Evolutionary conservation across 1,140 invertebrate genomes (phyloP).

Genomic region (Camponotus vicinus): DNA sequence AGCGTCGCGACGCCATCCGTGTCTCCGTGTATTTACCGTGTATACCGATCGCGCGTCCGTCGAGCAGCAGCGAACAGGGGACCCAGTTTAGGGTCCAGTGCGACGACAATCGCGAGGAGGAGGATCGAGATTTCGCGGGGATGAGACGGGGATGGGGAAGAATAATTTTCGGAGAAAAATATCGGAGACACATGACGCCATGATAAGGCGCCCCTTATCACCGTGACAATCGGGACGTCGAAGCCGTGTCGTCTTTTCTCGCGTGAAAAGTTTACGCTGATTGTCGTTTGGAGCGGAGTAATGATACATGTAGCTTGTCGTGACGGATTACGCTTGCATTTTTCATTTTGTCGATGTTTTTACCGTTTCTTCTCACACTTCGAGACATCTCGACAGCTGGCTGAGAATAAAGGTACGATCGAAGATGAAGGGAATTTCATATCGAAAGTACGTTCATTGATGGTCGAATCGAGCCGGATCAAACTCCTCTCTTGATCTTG

Average conservation of each 20-base stretch:
- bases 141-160: neutral
- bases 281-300: neutral
- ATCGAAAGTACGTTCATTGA: slow-evolving; percentile 6
- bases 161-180: slow-evolving; percentile 8
- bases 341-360: slow-evolving; percentile 41
- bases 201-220: slow-evolving; percentile 49
- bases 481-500: slow-evolving; percentile 13
- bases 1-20: slow-evolving; percentile 76
- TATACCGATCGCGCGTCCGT: slow-evolving; percentile 47
- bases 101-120: slow-evolving; percentile 2
- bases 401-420: slow-evolving; percentile 18
- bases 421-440: slow-evolving; percentile 36
- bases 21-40: neutral
- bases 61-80: slow-evolving; percentile 37
- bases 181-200: slow-evolving; percentile 50
- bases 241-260: slow-evolving; percentile 24
- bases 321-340: slow-evolving; percentile 11
- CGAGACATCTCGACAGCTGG: slow-evolving; percentile 4
- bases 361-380: slow-evolving; percentile 22
- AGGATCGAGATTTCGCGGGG: neutral
- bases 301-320: slow-evolving; percentile 2
- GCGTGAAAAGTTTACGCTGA: slow-evolving; percentile 44
- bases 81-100: neutral
- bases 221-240: slow-evolving; percentile 54
- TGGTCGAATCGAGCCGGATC: slow-evolving; percentile 20